These are phyloP conservation scores for Hylaeus volcanicus DNA, from an alignment of 1,140 invertebrate genomes.

Conservation along the genomic window DNA sequence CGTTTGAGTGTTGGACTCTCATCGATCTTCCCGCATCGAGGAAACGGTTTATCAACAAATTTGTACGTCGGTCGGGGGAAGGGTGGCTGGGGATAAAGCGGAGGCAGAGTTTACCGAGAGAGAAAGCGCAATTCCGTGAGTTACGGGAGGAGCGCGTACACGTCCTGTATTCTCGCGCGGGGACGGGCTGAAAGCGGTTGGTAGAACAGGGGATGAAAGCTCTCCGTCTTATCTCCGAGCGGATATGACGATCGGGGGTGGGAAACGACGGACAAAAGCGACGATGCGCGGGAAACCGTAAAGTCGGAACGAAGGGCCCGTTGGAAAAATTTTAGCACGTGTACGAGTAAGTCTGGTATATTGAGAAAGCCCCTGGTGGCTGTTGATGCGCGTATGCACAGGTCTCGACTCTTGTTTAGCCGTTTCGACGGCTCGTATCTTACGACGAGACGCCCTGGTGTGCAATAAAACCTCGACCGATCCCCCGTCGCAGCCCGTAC, in stretches of 20 bases:
- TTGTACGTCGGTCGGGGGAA: background rate
- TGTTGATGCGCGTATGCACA: background rate
- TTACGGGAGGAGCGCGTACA: background rate
- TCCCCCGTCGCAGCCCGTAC: background rate
- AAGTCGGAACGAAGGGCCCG: constrained; percentile 30
- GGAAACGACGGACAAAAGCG: constrained; percentile 29
- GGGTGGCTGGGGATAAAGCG: background rate
- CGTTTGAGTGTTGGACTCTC: too few species aligned
- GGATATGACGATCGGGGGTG: constrained; percentile 25
- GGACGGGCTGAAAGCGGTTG: background rate
- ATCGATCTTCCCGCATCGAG: too few species aligned
- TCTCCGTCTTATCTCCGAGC: constrained; percentile 41
- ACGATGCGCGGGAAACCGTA: constrained; percentile 18
- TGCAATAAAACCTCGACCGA: constrained; percentile 18
- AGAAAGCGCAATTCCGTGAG: constrained; percentile 1
- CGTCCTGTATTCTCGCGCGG: background rate
- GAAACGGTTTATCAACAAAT: too few species aligned
- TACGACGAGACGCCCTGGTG: background rate
- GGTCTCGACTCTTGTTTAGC: constrained; percentile 9
- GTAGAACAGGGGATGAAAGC: constrained; percentile 29
- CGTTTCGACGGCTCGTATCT: constrained; percentile 25
- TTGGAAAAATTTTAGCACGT: constrained; percentile 53
- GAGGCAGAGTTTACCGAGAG: background rate
- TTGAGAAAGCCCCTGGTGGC: constrained; percentile 21
- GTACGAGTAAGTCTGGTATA: constrained; percentile 48